phyloP scores from a whole-genome alignment of 2,888 invertebrate genomes.

The Prosopocoilus inquinatus region DNA sequence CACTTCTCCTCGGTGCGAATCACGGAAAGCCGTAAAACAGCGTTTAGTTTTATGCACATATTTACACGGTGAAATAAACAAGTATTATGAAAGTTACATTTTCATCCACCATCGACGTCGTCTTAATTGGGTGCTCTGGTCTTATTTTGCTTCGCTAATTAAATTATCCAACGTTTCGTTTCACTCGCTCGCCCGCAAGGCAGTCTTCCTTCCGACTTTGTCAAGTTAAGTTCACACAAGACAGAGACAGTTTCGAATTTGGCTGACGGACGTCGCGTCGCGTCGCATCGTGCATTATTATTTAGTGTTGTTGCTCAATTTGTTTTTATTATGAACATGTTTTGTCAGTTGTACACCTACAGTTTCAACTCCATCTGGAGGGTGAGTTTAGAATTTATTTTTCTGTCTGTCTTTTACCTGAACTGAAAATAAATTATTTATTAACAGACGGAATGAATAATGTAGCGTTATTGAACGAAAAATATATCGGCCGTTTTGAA shows the following conservation, averaged over 20 bases:
- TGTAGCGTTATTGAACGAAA: too few relatives aligned
- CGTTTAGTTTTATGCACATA: background rate
- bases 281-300: background rate
- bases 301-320: background rate
- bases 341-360: conserved; percentile 11
- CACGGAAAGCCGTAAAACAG: too few relatives aligned
- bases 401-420: background rate
- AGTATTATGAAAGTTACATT: conserved; percentile 2
- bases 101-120: background rate
- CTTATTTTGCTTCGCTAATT: too few relatives aligned
- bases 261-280: too few relatives aligned
- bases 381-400: conserved; percentile 4
- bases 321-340: conserved; percentile 10
- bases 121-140: too few relatives aligned
- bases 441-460: background rate
- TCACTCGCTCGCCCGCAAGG: too few relatives aligned
- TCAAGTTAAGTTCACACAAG: too few relatives aligned
- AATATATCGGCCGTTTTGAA: too few relatives aligned
- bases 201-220: too few relatives aligned
- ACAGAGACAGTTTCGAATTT: too few relatives aligned
- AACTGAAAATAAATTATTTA: background rate
- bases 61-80: conserved; percentile 1
- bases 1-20: too few relatives aligned
- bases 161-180: too few relatives aligned
- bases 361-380: conserved; percentile 12